Base-by-base conservation (phyloP, 1,140 invertebrate species). In the Forficula auricularia region DNA sequence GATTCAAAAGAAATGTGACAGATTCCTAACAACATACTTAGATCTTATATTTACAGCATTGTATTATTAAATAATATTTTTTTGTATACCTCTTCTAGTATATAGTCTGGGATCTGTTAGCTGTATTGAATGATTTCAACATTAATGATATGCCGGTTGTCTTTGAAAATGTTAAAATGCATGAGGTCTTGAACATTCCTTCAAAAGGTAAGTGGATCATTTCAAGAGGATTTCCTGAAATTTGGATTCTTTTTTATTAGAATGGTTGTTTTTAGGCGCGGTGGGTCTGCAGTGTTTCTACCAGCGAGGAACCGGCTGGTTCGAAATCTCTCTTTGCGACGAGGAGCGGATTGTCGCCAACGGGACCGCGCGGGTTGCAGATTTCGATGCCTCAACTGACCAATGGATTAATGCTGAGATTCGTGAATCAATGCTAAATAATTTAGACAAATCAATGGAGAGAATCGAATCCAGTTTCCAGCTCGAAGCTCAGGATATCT, bases 51-150 rank as follows among this genome's bases (percentile, higher is more conserved):
- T 9, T 9, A 32, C 9, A 32, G 31, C n/a, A 9, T 32, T 32
- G 9, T 9, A 32, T 32, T 9, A 32, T 9, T n/a, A 9, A 14
- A n/a, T 36, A 4, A 15, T 19, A 8, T 36, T 15, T 36, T 36
- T 4, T 36, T 36, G 13, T 19, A 6, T 36, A 6, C 4, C 18
- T 43, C 9, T 33, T 36, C 41, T 46, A 54, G 53, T 38, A 65
- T 7, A 50, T 76, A 22, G 72, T 66, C 1, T 76, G 73, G 73
- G 63, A 63, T 50, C 61, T 69, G 13, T 51, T 76, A 19, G 69
- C 70, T 20, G 65, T 64, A 51, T 44, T 65, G 38, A 58, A 58
- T 47, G 60, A 60, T 9, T 48, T 63, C 27, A 52, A 58, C 13
- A 64, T 57, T 48, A 57, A 63, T 36, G 55, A 68, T 45, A 54